These are phyloP conservation scores for Eupithecia abbreviata DNA, from an alignment of 2,888 invertebrate genomes.

Conservation along the genomic window DNA sequence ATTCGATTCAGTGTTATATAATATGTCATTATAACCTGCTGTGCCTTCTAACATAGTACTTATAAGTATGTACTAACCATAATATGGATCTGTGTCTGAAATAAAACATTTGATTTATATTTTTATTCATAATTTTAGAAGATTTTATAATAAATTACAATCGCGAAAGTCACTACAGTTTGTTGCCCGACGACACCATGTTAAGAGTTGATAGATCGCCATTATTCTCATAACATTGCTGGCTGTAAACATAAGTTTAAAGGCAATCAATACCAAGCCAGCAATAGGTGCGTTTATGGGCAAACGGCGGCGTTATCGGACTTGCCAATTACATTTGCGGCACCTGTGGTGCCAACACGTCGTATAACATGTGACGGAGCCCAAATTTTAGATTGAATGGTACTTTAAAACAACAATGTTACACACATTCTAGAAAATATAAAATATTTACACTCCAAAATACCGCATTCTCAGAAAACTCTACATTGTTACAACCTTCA, in stretches of 20 bases:
- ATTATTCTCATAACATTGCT: background rate
- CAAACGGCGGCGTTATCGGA: background rate
- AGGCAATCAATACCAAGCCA: background rate
- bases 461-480: background rate
- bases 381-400: background rate
- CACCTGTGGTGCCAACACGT: background rate
- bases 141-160: too few species aligned
- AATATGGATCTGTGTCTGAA: too few species aligned
- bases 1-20: too few species aligned
- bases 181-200: background rate
- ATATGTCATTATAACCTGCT: too few species aligned
- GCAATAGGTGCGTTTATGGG: background rate
- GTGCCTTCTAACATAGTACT: too few species aligned
- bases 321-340: background rate
- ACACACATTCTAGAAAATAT: background rate
- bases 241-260: background rate
- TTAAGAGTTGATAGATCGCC: background rate
- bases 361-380: background rate
- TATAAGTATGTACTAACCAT: too few species aligned
- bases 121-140: too few species aligned
- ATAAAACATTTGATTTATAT: too few species aligned
- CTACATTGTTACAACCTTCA: background rate
- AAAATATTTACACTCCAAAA: background rate
- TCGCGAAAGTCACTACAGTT: background rate
- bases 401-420: background rate